A percentile compares a stretch with the other conserved stretches of the same genome.
phyloP scores from a whole-genome alignment of 2,113 vertebrate genomes.

The Sclerurus mexicanus region DNA sequence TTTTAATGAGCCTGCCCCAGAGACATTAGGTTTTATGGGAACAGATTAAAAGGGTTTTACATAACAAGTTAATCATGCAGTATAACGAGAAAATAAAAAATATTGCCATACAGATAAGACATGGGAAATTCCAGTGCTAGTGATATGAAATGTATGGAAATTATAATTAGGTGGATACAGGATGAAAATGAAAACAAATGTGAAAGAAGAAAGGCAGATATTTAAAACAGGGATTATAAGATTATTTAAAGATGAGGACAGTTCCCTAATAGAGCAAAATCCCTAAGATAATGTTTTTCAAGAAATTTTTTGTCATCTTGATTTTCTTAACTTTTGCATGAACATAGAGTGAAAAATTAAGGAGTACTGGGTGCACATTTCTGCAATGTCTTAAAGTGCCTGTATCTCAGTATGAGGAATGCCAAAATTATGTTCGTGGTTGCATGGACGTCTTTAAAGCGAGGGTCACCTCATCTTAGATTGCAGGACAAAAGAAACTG shows the following conservation, averaged over 20 bases:
- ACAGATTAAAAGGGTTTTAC: constrained; percentile 16
- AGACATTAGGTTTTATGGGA: constrained; percentile 18
- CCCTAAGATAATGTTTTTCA: neutral
- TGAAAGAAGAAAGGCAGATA: neutral
- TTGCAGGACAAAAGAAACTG: neutral
- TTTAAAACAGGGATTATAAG: neutral
- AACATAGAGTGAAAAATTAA: neutral
- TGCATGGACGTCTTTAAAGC: neutral
- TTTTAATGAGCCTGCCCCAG: neutral
- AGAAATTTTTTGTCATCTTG: neutral
- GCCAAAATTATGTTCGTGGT: neutral
- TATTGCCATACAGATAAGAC: constrained; percentile 8
- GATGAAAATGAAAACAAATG: constrained; percentile 38
- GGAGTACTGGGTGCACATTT: neutral
- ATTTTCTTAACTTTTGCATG: neutral
- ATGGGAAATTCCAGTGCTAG: constrained; percentile 47
- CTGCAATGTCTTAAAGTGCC: neutral
- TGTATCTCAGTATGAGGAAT: neutral
- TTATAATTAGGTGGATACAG: neutral
- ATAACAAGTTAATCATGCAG: constrained; percentile 8
- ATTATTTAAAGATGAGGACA: neutral
- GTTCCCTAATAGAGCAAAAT: neutral
- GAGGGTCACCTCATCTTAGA: neutral
- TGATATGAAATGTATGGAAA: constrained; percentile 5
- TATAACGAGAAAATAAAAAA: constrained; percentile 19